A percentile compares a stretch with the other conserved stretches of the same genome.
Conservation (phyloP, 2,888 invertebrate species). For the Leptopterna dolabrata region DNA sequence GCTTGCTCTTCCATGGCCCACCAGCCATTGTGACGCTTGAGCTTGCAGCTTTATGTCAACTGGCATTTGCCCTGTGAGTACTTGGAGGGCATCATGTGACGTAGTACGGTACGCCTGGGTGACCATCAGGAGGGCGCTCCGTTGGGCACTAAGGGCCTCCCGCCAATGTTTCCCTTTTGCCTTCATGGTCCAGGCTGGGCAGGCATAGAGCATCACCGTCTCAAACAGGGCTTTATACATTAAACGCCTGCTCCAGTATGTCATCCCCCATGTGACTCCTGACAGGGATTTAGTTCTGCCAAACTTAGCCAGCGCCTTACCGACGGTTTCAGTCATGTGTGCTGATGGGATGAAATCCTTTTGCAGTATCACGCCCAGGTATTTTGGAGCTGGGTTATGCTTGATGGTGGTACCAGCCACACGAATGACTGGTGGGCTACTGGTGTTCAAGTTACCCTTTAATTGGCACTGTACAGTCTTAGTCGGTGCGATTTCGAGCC, state of each 20-base stretch:
- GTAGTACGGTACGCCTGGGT: constrained; percentile 19
- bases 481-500: background rate
- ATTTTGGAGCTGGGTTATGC: background rate
- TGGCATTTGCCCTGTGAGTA: constrained; percentile 10
- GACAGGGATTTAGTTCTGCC: background rate
- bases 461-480: background rate
- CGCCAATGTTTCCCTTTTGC: background rate
- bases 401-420: background rate
- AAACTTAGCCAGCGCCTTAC: background rate
- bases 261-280: background rate
- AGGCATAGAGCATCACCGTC: background rate
- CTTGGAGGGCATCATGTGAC: background rate
- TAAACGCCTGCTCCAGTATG: background rate
- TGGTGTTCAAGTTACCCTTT: constrained; percentile 3
- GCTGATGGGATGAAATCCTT: background rate
- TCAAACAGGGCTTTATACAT: background rate
- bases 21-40: too few relatives aligned
- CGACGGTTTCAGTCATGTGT: background rate
- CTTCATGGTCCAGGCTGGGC: constrained; percentile 14
- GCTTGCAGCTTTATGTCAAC: background rate
- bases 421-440: background rate
- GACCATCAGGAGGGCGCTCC: constrained; percentile 11
- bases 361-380: background rate
- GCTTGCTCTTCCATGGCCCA: too few relatives aligned
- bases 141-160: background rate